Evolutionary conservation across 2,113 vertebrate species (phyloP).

Genomic region (Perca fluviatilis): DNA sequence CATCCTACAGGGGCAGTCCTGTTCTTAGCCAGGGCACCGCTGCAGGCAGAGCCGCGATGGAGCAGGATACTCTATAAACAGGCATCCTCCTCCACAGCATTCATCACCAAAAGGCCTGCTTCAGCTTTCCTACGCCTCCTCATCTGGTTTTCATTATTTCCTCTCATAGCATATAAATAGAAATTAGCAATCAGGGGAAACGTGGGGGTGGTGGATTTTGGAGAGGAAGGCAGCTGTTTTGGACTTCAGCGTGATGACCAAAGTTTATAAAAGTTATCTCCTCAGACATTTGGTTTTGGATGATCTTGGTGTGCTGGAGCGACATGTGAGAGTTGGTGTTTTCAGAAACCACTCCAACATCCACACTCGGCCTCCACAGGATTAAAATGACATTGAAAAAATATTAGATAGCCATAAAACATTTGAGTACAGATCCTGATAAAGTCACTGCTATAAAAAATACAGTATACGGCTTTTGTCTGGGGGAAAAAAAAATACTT

Average conservation of each 20-base stretch:
- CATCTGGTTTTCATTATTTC: constrained; percentile 80
- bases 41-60: constrained; percentile 40
- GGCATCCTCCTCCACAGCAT: constrained; percentile 69
- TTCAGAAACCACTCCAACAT: constrained; percentile 47
- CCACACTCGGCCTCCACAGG: constrained; percentile 14
- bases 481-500: constrained; percentile 17
- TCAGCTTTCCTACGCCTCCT: constrained; percentile 65
- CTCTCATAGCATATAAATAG: constrained; percentile 78
- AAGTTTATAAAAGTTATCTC: constrained; percentile 68
- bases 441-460: constrained; percentile 15
- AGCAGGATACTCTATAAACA: constrained; percentile 73
- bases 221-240: constrained; percentile 54
- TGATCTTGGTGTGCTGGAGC: constrained; percentile 19
- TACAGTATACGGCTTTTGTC: background rate
- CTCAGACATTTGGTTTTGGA: constrained; percentile 47
- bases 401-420: constrained; percentile 11
- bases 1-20: constrained; percentile 76
- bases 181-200: constrained; percentile 78
- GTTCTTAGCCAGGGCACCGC: constrained; percentile 61
- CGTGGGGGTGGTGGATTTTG: constrained; percentile 62
- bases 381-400: constrained; percentile 39
- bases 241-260: constrained; percentile 44
- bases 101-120: constrained; percentile 64
- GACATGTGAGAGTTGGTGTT: constrained; percentile 35
- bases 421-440: constrained; percentile 13